Evolutionary conservation across 1,140 invertebrate species (phyloP).

Genomic region (Halyomorpha halys): DNA sequence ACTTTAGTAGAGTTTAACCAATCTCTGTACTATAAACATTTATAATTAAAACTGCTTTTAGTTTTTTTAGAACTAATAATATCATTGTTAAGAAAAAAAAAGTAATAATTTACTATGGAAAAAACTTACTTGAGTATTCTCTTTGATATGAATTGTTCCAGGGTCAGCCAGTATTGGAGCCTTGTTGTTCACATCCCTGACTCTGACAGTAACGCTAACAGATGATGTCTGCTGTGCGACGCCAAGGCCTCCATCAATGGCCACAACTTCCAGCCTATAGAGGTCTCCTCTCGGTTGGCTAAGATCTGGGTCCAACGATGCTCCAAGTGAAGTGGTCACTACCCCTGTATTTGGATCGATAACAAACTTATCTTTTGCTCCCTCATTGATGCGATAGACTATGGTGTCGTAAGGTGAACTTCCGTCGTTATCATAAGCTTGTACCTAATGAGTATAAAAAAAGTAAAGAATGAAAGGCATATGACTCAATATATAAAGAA

Average conservation of each 20-base stretch:
- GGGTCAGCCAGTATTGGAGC: constrained; percentile 60
- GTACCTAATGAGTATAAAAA: constrained; percentile 42
- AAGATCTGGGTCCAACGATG: constrained; percentile 79
- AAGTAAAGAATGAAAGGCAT: background rate
- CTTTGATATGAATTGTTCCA: constrained; percentile 52
- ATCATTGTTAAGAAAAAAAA: too few relatives aligned
- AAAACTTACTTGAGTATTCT: constrained; percentile 60
- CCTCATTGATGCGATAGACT: constrained; percentile 76
- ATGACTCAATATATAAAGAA: too few relatives aligned
- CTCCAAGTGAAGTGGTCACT: constrained; percentile 74
- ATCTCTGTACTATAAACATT: too few relatives aligned
- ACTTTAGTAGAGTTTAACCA: too few relatives aligned
- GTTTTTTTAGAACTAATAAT: too few relatives aligned
- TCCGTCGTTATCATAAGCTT: constrained; percentile 72
- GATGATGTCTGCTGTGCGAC: constrained; percentile 57
- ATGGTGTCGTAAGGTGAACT: constrained; percentile 76
- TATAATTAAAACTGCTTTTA: too few relatives aligned
- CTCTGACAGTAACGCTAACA: constrained; percentile 69
- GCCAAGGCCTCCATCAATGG: constrained; percentile 78
- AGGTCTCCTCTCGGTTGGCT: constrained; percentile 58
- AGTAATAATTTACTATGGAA: background rate
- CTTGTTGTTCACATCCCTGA: constrained; percentile 88
- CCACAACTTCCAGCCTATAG: constrained; percentile 50
- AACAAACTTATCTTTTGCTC: constrained; percentile 84
- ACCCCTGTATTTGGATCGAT: constrained; percentile 72